Evolutionary conservation across 2,888 invertebrate genomes (phyloP).

Genomic region (Liopterus haemorrhoidalis): DNA sequence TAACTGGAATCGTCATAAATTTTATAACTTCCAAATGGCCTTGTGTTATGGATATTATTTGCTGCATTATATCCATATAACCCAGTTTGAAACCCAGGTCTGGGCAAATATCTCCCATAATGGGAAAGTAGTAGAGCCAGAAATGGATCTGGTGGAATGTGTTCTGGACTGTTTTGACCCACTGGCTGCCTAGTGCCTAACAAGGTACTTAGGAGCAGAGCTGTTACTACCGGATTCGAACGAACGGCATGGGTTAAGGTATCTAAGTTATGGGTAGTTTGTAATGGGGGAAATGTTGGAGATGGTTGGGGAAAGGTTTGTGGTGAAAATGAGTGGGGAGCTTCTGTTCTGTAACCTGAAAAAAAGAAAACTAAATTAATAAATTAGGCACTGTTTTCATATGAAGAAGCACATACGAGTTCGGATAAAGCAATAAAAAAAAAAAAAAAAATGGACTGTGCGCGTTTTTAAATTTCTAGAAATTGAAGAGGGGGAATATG

Average conservation of each 20-base stretch:
- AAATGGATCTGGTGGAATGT: constrained; percentile 54
- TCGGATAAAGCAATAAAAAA: too few species aligned
- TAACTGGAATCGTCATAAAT: constrained; percentile 40
- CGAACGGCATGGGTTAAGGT: constrained; percentile 15
- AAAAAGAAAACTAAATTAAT: too few species aligned
- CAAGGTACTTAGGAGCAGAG: constrained; percentile 37
- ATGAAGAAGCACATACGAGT: too few species aligned
- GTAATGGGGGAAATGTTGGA: too few species aligned
- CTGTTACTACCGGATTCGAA: constrained; percentile 39
- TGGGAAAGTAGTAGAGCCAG: constrained; percentile 57
- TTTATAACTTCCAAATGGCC: constrained; percentile 60
- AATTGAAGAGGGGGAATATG: too few species aligned
- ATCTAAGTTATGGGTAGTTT: too few species aligned
- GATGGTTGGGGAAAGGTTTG: too few species aligned
- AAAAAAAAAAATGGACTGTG: too few species aligned
- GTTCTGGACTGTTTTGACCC: constrained; percentile 52
- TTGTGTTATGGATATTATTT: constrained; percentile 61
- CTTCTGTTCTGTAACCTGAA: too few species aligned
- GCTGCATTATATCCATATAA: constrained; percentile 58
- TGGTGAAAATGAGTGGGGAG: too few species aligned
- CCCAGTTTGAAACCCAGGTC: constrained; percentile 44
- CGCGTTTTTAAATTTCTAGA: too few species aligned
- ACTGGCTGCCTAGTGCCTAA: constrained; percentile 34
- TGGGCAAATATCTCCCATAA: constrained; percentile 55
- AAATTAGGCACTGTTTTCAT: too few species aligned